Base-by-base conservation (phyloP, 2,888 invertebrate genomes). In the Chymomyza procnemis region DNA sequence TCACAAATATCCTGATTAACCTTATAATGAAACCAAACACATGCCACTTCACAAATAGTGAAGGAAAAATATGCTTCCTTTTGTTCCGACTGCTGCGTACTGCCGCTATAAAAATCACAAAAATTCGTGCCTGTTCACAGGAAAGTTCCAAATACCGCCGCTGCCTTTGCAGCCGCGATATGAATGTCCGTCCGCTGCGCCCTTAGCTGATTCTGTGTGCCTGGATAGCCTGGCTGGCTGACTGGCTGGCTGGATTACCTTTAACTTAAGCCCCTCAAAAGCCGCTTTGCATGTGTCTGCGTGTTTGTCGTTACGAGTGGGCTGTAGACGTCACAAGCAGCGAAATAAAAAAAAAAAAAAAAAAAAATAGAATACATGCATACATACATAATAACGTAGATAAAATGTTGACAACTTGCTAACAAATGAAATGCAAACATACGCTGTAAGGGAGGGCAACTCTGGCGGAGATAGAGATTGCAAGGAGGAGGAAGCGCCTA, bases 351-450 rank as follows among this genome's bases (percentile, higher is more conserved):
- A 26, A 26, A 6, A 26, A 54, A 56, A 56, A 56, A 56, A 26
- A 56, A 26, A 26, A 6, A 26, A 54, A 56, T 26, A 56, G 26
- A n/a, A 56, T 2, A 30, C 22, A 30, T 16, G 34, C 30, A 54
- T 21, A 54, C 21, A 54, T 21, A 54, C 64, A 73, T 73, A 54
- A 73, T 68, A 73, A 62, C 73, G 62, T 65, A 66, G 73, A 73
- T 73, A 69, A 73, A 73, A 73, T 63, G 73, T 73, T 73, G 73
- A 73, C 73, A 73, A 73, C 74, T 65, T 73, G 73, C 74, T 74
- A 73, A 71, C 78, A 78, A 76, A 76, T 77, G 68, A 77, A 76
- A 76, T 76, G 77, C 75, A 76, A 76, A 78, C 66, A 76, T 71
- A 54, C 54, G 21, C 18, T 8, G 54, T 71, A 68, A 78, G 75